Base-by-base conservation (phyloP, 2,888 invertebrate genomes). In the Venusia cambrica region DNA sequence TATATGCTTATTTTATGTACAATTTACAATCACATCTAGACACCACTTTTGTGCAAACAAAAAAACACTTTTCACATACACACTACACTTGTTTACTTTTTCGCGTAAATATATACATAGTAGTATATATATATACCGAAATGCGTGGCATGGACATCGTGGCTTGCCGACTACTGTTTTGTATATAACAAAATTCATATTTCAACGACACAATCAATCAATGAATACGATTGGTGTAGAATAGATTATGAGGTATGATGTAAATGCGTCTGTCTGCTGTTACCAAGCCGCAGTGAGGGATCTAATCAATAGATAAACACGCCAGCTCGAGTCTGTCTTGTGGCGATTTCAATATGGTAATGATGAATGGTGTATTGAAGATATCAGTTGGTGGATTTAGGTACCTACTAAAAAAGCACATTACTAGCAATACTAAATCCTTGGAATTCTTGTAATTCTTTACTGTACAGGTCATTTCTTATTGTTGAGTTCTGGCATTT, bases 191-290 rank as follows among this genome's bases (percentile, higher is more conserved):
- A 42, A 38, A 35, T 32, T 32, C 12, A 40, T 43, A 42, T 26
- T 25, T 32, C 14, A 25, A 37, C 38, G 20, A 36, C 25, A 42
- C 22, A 33, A 43, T 39, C 36, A 16, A 10, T 37, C n/a, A n/a
- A 18, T 14, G 16, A 29, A 38, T 27, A 41, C 33, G 19, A 34
- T 32, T 14, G 16, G 5, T 19, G 34, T 9, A 48, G 32, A 37
- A 34, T 6, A 29, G 21, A 5, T 11, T 19, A 4, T 5, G 9
- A 11, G 10, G n/a, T n/a, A 11, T 1, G 7, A 6, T 5, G 3
- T 1, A 3, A 3, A 4, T 10, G 3, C 18, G 8, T 19, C 12
- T 25, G 20, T 17, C 28, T 41, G 14, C 21, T 22, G 27, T 36
- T 5, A 15, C 4, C 14, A 22, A 4, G 29, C 11, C 38, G 17